phyloP scores from a whole-genome alignment of 2,888 invertebrate species.

The Drosophila stalkeri region DNA sequence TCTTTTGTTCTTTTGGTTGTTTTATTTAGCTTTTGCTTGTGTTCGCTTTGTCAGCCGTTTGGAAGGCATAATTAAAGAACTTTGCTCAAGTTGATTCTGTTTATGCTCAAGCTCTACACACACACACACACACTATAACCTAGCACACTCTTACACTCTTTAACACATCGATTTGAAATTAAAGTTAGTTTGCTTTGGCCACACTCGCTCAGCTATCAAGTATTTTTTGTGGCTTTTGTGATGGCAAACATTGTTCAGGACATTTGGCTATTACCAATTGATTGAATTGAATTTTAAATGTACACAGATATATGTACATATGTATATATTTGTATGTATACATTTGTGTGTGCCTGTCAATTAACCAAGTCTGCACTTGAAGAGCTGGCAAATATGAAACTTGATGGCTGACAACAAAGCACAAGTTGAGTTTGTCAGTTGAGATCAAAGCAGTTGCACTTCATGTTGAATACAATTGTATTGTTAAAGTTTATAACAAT shows the following conservation, averaged over 20 bases:
- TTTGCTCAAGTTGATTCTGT: too few relatives aligned
- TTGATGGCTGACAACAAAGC: not conserved
- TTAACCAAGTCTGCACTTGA: constrained; percentile 14
- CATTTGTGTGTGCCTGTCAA: constrained; percentile 16
- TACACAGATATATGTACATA: too few relatives aligned
- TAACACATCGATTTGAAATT: too few relatives aligned
- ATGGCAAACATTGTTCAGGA: constrained; percentile 40
- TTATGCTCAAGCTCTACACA: too few relatives aligned
- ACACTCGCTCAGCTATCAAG: not conserved
- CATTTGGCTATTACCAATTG: constrained; percentile 51
- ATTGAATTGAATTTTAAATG: constrained; percentile 55
- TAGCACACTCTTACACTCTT: too few relatives aligned
- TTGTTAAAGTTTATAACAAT: too few relatives aligned
- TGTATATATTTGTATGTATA: too few relatives aligned
- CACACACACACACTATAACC: too few relatives aligned
- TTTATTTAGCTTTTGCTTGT: not conserved
- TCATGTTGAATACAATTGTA: not conserved
- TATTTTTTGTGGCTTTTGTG: constrained; percentile 60
- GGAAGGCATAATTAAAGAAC: not conserved
- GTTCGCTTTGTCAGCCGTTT: not conserved
- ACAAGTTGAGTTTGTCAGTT: not conserved
- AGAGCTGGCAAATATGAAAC: not conserved
- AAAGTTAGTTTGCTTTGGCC: not conserved
- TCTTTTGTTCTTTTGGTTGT: not conserved
- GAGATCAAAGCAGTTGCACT: not conserved